phyloP scores from a whole-genome alignment of 2,113 vertebrate genomes.

The Lutjanus erythropterus region DNA sequence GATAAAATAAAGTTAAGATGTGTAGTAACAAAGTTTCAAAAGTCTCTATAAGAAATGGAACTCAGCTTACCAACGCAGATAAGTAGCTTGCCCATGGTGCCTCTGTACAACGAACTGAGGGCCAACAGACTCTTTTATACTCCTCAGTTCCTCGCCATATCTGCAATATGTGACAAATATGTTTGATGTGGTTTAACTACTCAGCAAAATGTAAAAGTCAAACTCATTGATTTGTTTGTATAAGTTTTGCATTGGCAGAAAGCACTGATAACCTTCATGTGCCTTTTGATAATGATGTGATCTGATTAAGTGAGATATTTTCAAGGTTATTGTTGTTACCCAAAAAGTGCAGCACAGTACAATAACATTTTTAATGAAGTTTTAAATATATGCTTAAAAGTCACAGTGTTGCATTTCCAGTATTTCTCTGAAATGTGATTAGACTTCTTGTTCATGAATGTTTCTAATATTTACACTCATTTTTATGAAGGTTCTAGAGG shows the following conservation, averaged over 20 bases:
- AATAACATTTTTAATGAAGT: too few species aligned
- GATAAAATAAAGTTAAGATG: not conserved
- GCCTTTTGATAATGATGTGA: constrained; percentile 36
- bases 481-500: not conserved
- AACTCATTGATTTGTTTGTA: constrained; percentile 6
- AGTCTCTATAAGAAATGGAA: not conserved
- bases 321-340: constrained; percentile 15
- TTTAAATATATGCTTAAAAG: too few species aligned
- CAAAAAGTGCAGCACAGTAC: not conserved
- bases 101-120: constrained; percentile 48
- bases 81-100: constrained; percentile 77
- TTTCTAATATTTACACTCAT: not conserved
- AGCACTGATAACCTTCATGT: constrained; percentile 51
- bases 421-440: too few species aligned
- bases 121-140: constrained; percentile 57
- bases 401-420: too few species aligned
- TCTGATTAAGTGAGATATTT: not conserved
- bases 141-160: constrained; percentile 8
- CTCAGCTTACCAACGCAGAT: constrained; percentile 70
- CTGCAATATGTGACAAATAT: constrained; percentile 28
- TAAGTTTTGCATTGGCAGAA: constrained; percentile 2
- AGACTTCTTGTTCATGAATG: not conserved
- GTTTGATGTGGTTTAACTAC: constrained; percentile 19
- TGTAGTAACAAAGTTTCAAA: not conserved
- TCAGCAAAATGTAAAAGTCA: constrained; percentile 21